phyloP scores from a whole-genome alignment of 2,888 invertebrate species.

The Cyclophora punctaria region DNA sequence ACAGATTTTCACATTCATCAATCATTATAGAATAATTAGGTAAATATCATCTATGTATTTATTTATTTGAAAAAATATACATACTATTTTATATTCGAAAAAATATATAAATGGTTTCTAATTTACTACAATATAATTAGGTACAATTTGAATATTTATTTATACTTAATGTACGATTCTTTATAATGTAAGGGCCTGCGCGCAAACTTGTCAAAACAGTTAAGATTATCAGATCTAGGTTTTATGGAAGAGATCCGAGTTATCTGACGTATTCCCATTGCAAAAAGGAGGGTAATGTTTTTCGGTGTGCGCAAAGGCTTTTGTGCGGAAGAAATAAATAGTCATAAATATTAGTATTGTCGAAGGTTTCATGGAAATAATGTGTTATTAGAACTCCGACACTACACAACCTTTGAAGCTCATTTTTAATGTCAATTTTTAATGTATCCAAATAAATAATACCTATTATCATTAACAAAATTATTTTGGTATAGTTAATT shows the following conservation, averaged over 20 bases:
- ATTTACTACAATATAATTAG: too few relatives aligned
- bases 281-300: not conserved
- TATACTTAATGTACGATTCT: conserved; percentile 41
- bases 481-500: too few relatives aligned
- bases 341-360: conserved; percentile 65
- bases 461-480: conserved; percentile 7
- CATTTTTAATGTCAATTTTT: conserved; percentile 25
- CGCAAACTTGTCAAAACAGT: conserved; percentile 13
- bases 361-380: conserved; percentile 43
- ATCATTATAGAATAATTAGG: conserved; percentile 33
- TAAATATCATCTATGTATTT: conserved; percentile 44
- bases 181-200: conserved; percentile 22
- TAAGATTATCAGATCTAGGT: conserved; percentile 7
- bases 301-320: conserved; percentile 13
- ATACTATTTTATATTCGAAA: conserved; percentile 42
- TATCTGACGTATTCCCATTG: not conserved
- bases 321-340: conserved; percentile 64
- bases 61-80: conserved; percentile 60
- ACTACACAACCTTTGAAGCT: conserved; percentile 69
- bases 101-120: conserved; percentile 46
- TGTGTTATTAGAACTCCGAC: conserved; percentile 43
- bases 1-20: conserved; percentile 56
- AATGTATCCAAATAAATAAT: conserved; percentile 17
- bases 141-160: conserved; percentile 47
- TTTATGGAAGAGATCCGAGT: too few relatives aligned